Evolutionary conservation across 2,113 vertebrate species (phyloP).

Genomic region (Syngnathoides biaculeatus): DNA sequence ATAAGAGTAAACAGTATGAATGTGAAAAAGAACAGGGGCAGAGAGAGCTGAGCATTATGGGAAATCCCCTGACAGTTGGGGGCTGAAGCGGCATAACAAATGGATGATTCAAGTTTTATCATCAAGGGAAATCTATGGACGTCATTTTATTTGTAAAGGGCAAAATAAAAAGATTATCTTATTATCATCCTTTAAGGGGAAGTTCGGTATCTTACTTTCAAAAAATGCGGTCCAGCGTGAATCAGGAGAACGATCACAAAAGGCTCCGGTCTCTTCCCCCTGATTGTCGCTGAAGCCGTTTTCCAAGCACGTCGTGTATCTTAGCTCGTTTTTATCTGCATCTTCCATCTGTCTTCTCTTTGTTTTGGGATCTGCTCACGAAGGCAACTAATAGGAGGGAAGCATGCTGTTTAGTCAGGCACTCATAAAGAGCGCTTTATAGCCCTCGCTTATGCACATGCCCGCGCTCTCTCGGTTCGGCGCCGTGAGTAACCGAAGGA

Average conservation of each 20-base stretch:
- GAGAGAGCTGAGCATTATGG: not conserved
- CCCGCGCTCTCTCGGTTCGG: constrained; percentile 12
- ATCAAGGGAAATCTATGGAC: not conserved
- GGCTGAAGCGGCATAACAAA: not conserved
- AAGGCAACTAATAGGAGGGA: constrained; percentile 5
- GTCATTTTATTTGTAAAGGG: not conserved
- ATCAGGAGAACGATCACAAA: not conserved
- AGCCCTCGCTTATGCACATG: not conserved
- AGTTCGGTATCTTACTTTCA: not conserved
- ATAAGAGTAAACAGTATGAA: not conserved
- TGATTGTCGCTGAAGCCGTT: not conserved
- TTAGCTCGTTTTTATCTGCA: not conserved
- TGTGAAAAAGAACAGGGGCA: not conserved
- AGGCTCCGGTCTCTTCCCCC: not conserved
- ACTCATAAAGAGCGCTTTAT: constrained; percentile 7
- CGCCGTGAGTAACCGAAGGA: constrained; percentile 62
- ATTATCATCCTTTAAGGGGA: not conserved
- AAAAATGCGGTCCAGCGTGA: not conserved
- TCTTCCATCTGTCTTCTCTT: constrained; percentile 6
- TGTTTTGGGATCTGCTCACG: not conserved
- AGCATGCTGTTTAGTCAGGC: constrained; percentile 10
- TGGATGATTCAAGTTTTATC: not conserved
- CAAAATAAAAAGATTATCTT: not conserved
- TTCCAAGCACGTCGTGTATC: not conserved
- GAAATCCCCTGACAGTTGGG: not conserved